Base-by-base conservation (phyloP, 2,888 invertebrate genomes). In the Ectemnius continuus region DNA sequence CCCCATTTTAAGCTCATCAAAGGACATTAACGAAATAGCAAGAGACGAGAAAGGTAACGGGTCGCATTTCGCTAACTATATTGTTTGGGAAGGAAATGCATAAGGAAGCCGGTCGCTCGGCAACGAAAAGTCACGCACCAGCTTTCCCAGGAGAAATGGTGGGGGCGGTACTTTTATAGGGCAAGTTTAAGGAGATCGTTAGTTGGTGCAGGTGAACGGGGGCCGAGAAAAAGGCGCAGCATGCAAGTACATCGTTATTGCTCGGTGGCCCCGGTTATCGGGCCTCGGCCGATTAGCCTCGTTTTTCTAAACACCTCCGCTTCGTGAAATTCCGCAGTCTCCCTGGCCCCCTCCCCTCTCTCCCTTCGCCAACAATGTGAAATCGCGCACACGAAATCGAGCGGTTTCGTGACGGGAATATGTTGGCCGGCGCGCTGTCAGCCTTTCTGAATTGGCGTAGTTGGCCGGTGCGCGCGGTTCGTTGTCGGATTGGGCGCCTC, bases 281-380 rank as follows among this genome's bases (percentile, higher is more conserved):
- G 36, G 52, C 47, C 18, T 14, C 72, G 56, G 61, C 75, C 82
- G 85, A 80, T 85, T 85, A 85, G 81, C 84, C 85, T 82, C 78
- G 75, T 85, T 85, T 80, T 78, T 76, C 76, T 72, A 72, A 8
- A 36, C 36, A 36, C 8, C 36, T 28, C 63, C 64, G 64, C 80
- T 79, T 80, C 80, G 71, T 59, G 80, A 82, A 78, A 80, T 82
- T 76, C 75, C 78, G 28, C 71, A 36, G 67, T 64, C 67, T 67
- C n/a, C n/a, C n/a, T n/a, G n/a, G n/a, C n/a, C n/a, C n/a, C n/a
- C n/a, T n/a, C n/a, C n/a, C n/a, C n/a, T n/a, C n/a, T n/a, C n/a
- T n/a, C n/a, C n/a, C n/a, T n/a, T n/a, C n/a, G n/a, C n/a, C n/a
- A n/a, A n/a, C 36, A 36, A 36, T 36, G 36, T 11, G 73, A 61